Percentiles rank a stretch among this genome's conserved stretches.
phyloP scores from a whole-genome alignment of 1,140 invertebrate genomes.

The Ostrea edulis region DNA sequence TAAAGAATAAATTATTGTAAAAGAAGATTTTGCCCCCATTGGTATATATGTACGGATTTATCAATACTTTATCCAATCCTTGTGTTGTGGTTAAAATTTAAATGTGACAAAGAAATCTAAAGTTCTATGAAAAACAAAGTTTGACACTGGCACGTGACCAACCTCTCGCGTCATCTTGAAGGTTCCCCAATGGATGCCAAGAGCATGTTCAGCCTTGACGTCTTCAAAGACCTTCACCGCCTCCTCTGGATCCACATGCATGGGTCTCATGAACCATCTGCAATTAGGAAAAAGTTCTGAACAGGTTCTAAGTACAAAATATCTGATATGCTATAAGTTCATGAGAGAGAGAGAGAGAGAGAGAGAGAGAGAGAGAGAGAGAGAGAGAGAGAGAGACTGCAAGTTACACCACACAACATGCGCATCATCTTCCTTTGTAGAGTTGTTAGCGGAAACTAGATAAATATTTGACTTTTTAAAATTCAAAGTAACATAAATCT shows the following conservation, averaged over 20 bases:
- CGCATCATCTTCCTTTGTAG: too few species aligned
- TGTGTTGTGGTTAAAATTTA: too few species aligned
- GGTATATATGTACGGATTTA: too few species aligned
- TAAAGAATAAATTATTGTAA: too few species aligned
- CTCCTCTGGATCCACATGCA: conserved; percentile 80
- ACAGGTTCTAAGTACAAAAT: not conserved
- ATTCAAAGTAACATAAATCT: not conserved
- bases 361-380: not conserved
- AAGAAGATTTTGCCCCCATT: too few species aligned
- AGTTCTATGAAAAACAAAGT: too few species aligned
- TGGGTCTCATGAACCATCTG: conserved; percentile 32
- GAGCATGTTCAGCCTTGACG: conserved; percentile 65
- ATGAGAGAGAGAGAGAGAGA: not conserved
- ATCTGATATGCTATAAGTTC: too few species aligned
- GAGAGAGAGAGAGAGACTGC: too few species aligned
- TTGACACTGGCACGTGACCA: not conserved
- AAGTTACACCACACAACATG: not conserved
- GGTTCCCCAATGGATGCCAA: conserved; percentile 77
- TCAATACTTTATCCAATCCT: too few species aligned
- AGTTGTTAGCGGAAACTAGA: not conserved
- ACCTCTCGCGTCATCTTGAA: conserved; percentile 70
- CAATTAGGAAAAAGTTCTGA: conserved; percentile 50
- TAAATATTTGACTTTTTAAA: not conserved
- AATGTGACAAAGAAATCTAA: too few species aligned
- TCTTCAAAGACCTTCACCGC: conserved; percentile 81